Conservation (phyloP, 2,797 vertebrate genomes). For the Chaetodon trifasciatus region DNA sequence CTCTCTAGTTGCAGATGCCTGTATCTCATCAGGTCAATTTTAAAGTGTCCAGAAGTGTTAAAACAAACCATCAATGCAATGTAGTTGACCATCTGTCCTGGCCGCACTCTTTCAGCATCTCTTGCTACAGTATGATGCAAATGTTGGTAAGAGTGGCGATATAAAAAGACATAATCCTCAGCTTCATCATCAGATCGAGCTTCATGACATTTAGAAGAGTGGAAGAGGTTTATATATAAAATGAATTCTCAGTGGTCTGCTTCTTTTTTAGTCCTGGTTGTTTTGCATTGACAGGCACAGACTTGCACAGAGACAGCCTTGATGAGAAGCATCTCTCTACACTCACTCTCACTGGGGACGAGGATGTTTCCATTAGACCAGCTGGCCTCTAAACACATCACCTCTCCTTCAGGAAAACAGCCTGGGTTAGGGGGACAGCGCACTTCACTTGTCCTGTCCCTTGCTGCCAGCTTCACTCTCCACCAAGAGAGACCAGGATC, state of each 20-base stretch:
- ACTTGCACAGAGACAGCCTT: constrained; percentile 66
- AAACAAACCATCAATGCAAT: neutral
- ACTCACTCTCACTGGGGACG: constrained; percentile 74
- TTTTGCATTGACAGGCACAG: constrained; percentile 74
- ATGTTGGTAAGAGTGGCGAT: constrained; percentile 18
- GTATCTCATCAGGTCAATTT: neutral
- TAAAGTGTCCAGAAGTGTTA: neutral
- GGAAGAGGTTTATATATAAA: constrained; percentile 55
- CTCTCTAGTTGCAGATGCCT: neutral
- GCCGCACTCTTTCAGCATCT: constrained; percentile 2
- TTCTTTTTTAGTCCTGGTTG: constrained; percentile 63
- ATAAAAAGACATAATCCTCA: constrained; percentile 39
- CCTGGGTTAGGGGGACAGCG: neutral
- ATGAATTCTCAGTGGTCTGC: constrained; percentile 50
- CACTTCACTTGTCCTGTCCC: constrained; percentile 24
- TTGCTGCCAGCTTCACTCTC: constrained; percentile 15
- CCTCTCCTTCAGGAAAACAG: constrained; percentile 65
- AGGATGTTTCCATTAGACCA: constrained; percentile 76
- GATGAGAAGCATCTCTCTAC: constrained; percentile 74
- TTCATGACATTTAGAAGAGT: constrained; percentile 26
- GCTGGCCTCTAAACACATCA: constrained; percentile 56
- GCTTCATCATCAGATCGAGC: constrained; percentile 21
- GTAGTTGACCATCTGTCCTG: neutral
- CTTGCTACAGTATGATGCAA: constrained; percentile 19
- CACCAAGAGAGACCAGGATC: constrained; percentile 30